Evolutionary conservation across 2,797 vertebrate genomes (phyloP).

Genomic region (Oreochromis grahami): DNA sequence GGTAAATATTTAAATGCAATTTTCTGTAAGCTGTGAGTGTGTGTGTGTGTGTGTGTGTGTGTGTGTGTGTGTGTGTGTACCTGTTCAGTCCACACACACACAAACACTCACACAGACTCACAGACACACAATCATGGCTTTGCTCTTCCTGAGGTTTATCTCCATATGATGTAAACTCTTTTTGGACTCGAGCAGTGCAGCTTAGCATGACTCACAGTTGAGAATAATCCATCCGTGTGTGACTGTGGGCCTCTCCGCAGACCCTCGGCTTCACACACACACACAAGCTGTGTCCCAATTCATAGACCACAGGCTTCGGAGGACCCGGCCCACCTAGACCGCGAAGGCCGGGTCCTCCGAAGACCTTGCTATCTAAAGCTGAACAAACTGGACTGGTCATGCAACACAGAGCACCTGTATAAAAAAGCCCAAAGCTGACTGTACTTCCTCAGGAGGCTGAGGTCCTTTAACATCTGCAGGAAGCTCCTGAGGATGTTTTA

Average conservation of each 20-base stretch:
- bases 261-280: background rate
- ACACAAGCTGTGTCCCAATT: background rate
- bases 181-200: background rate
- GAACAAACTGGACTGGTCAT: too few relatives aligned
- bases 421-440: too few relatives aligned
- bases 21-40: conserved; percentile 17
- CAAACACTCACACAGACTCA: background rate
- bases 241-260: background rate
- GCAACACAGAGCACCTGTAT: too few relatives aligned
- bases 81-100: background rate
- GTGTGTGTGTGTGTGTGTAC: conserved; percentile 43
- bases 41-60: too few relatives aligned
- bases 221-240: background rate
- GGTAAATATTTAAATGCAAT: conserved; percentile 59
- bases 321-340: too few relatives aligned
- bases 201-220: background rate
- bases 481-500: too few relatives aligned
- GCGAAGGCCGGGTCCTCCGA: background rate
- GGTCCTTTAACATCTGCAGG: too few relatives aligned
- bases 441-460: too few relatives aligned
- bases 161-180: background rate
- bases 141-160: background rate
- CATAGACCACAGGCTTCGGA: background rate
- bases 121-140: background rate
- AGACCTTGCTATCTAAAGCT: too few relatives aligned